These are phyloP conservation scores for Drosophila flavopinicola DNA, from an alignment of 2,888 invertebrate genomes.

Conservation along the genomic window DNA sequence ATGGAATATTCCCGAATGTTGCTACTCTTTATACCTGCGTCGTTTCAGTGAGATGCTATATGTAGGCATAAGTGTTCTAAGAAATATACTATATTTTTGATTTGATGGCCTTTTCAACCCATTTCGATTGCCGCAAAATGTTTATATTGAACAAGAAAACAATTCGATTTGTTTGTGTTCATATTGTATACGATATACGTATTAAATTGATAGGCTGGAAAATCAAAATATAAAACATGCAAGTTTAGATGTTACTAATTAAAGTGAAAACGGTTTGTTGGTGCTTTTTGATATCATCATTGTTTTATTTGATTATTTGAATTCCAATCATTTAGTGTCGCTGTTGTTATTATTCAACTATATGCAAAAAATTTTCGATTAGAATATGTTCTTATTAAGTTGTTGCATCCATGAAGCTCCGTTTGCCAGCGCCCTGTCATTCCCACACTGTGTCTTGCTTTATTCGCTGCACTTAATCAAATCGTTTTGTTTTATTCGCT, in stretches of 20 bases:
- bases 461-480: conserved; percentile 42
- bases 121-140: conserved; percentile 10
- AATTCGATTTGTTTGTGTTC: neutral
- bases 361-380: conserved; percentile 75
- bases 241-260: neutral
- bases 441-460: conserved; percentile 17
- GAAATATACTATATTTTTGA: conserved; percentile 3
- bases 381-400: conserved; percentile 61
- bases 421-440: conserved; percentile 3
- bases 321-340: conserved; percentile 70
- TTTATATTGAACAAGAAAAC: neutral
- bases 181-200: neutral
- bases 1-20: conserved; percentile 13
- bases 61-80: neutral
- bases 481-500: conserved; percentile 43
- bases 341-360: conserved; percentile 70
- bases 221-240: neutral
- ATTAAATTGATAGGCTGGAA: neutral
- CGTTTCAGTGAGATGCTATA: neutral
- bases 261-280: conserved; percentile 1
- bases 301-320: conserved; percentile 72
- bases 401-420: conserved; percentile 22
- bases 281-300: conserved; percentile 56
- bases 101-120: neutral
- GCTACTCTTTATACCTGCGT: conserved; percentile 16